These are phyloP conservation scores for Octonoba sinensis DNA, from an alignment of 2,888 invertebrate genomes.

Conservation along the genomic window DNA sequence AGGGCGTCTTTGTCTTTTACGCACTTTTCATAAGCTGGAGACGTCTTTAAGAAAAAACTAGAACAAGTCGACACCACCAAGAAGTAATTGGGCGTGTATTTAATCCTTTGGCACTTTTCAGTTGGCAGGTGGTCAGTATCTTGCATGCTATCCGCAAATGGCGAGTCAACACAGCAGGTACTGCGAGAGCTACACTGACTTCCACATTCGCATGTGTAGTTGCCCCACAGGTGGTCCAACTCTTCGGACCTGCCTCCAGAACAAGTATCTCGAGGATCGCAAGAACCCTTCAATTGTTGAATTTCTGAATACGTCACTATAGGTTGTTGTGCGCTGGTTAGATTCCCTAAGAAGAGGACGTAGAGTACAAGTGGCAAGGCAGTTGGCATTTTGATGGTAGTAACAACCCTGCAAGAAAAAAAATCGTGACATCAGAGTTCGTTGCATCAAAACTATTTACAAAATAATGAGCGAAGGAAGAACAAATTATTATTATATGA, in stretches of 20 bases:
- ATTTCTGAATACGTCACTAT: constrained; percentile 14
- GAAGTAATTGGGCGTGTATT: neutral
- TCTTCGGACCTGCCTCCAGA: no score
- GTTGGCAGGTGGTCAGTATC: neutral
- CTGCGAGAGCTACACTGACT: neutral
- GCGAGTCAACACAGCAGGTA: constrained; percentile 20
- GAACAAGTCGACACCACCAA: constrained; percentile 6
- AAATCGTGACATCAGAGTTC: no score
- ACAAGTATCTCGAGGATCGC: constrained; percentile 26
- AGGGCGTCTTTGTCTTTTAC: neutral
- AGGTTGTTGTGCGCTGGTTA: no score
- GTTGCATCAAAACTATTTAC: no score
- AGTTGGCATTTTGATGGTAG: no score
- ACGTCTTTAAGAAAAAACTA: neutral
- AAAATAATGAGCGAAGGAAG: no score
- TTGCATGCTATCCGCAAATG: neutral
- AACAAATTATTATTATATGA: no score
- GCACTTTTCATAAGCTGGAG: neutral
- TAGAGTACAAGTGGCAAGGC: no score
- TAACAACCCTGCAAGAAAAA: no score
- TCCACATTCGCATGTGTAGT: constrained; percentile 9
- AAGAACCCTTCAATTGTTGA: neutral
- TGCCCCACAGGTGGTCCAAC: constrained; percentile 14
- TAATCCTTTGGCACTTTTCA: neutral
- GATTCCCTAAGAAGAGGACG: no score